Evolutionary conservation across 1,140 invertebrate species (phyloP).

Genomic region (Palaemon carinicauda): DNA sequence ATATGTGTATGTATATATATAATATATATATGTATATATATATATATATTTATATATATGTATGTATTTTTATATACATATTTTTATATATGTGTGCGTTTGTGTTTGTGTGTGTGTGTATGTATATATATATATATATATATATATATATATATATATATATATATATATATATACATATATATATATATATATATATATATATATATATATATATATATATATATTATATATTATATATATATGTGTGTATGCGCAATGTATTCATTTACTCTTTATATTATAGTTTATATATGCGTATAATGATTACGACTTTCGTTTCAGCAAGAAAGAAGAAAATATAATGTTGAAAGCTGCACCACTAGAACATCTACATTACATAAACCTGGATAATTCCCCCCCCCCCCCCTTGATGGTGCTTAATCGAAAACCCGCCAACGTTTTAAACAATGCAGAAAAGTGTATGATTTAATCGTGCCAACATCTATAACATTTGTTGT

Average conservation of each 20-base stretch:
- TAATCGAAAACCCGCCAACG: too few species aligned
- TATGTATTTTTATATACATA: not conserved
- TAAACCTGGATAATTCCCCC: too few species aligned
- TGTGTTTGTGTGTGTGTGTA: not conserved
- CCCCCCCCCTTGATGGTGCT: too few species aligned
- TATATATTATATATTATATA: not conserved
- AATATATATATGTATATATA: not conserved
- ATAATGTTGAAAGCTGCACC: too few species aligned
- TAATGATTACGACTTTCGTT: not conserved
- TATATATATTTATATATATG: not conserved
- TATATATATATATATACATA: not conserved
- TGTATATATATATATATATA: not conserved
- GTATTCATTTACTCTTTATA: not conserved
- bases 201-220: not conserved
- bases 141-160: not conserved
- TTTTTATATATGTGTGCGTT: not conserved
- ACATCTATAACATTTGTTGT: too few species aligned
- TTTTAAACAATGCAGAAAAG: too few species aligned
- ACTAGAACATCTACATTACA: too few species aligned
- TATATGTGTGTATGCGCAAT: not conserved
- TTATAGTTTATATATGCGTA: not conserved
- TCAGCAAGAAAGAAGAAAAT: not conserved
- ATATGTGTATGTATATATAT: not conserved
- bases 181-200: not conserved
- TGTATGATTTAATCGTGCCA: too few species aligned